Evolutionary conservation across 2,113 vertebrate genomes (phyloP).

Genomic region (Poeciliopsis turrubarensis): DNA sequence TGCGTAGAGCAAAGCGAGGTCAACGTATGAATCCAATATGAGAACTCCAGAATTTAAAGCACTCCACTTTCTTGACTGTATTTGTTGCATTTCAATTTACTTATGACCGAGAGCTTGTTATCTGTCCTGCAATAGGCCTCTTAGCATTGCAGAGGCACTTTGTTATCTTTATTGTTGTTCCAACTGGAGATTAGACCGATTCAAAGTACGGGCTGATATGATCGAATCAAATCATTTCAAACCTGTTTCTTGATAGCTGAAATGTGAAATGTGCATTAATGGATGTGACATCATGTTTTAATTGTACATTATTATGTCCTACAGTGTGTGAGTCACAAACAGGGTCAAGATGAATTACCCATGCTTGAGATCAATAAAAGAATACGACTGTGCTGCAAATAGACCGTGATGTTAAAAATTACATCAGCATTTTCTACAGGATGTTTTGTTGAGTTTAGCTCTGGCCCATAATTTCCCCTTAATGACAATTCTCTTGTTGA

Average conservation of each 20-base stretch:
- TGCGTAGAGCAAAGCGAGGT: not conserved
- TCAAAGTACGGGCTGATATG: constrained; percentile 67
- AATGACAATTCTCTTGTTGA: no score
- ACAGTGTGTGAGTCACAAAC: not conserved
- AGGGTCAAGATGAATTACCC: not conserved
- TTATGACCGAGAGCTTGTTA: constrained; percentile 22
- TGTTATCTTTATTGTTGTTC: constrained; percentile 70
- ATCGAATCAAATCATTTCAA: constrained; percentile 35
- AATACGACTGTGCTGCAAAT: not conserved
- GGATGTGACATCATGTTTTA: not conserved
- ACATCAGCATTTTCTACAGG: no score
- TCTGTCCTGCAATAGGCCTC: constrained; percentile 36
- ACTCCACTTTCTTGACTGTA: not conserved
- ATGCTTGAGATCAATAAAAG: not conserved
- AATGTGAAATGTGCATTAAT: constrained; percentile 21
- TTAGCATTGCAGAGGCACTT: constrained; percentile 32
- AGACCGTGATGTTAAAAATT: no score
- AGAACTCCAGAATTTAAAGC: constrained; percentile 1
- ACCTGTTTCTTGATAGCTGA: constrained; percentile 33
- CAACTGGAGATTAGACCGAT: constrained; percentile 48
- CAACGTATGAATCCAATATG: constrained; percentile 1
- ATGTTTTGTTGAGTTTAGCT: no score
- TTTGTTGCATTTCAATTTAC: constrained; percentile 34
- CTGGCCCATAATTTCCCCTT: no score
- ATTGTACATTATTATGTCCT: not conserved